Percentiles rank a stretch among this genome's conserved stretches.
phyloP scores from a whole-genome alignment of 2,797 vertebrate species.

The Chiloscyllium punctatum region DNA sequence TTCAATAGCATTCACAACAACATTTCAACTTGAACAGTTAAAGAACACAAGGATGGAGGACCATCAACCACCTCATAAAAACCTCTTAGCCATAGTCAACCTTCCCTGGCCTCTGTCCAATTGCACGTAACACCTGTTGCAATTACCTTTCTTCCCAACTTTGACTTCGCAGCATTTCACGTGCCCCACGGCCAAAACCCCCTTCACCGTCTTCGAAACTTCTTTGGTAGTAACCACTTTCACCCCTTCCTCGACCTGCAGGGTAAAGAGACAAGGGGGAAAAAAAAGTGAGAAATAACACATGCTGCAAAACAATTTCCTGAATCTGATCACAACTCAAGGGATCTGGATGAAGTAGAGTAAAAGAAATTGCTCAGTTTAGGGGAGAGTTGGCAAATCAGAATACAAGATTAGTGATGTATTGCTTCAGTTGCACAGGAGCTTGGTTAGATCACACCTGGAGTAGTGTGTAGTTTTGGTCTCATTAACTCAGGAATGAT shows the following conservation, averaged over 20 bases:
- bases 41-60: background rate
- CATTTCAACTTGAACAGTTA: background rate
- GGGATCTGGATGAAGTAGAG: background rate
- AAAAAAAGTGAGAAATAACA: background rate
- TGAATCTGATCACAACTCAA: background rate
- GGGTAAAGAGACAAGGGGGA: background rate
- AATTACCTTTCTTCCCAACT: conserved; percentile 86
- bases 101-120: background rate
- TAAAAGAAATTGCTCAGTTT: background rate
- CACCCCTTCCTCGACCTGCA: conserved; percentile 78
- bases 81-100: background rate
- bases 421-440: too few relatives aligned
- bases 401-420: too few relatives aligned
- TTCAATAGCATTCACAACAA: background rate
- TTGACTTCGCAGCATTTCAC: conserved; percentile 86
- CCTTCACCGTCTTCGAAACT: conserved; percentile 77
- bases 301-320: background rate
- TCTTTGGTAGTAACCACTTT: conserved; percentile 86
- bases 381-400: background rate
- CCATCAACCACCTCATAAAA: background rate
- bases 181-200: conserved; percentile 68
- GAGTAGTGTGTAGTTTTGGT: too few relatives aligned
- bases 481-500: too few relatives aligned
- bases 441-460: too few relatives aligned
- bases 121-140: background rate